Evolutionary conservation across 2,113 vertebrate genomes (phyloP).

Genomic region (Sturnus vulgaris): DNA sequence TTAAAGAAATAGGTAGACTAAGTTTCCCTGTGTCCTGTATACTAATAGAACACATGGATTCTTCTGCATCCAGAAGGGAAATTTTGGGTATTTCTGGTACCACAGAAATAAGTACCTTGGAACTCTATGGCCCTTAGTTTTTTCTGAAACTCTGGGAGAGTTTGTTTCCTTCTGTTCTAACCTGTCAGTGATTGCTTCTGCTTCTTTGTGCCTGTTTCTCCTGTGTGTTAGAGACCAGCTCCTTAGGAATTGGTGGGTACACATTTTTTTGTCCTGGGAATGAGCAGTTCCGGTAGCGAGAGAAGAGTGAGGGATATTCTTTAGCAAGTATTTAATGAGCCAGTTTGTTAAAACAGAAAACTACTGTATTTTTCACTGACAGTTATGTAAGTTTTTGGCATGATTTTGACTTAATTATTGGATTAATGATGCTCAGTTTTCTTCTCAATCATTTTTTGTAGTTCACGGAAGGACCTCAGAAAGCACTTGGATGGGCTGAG

Average conservation of each 20-base stretch:
- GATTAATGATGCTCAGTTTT: slow-evolving; percentile 52
- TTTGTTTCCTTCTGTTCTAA: neutral
- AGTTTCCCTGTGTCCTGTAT: neutral
- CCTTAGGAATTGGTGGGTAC: neutral
- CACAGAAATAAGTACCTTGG: neutral
- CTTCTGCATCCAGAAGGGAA: neutral
- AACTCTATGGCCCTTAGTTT: neutral
- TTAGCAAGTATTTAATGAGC: slow-evolving; percentile 1
- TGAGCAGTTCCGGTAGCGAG: neutral
- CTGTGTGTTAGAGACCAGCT: neutral
- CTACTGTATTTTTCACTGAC: slow-evolving; percentile 16
- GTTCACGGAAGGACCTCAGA: neutral
- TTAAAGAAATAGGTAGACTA: neutral
- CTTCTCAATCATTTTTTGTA: slow-evolving; percentile 26
- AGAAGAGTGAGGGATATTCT: neutral
- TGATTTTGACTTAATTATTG: slow-evolving; percentile 29
- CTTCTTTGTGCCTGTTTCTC: neutral
- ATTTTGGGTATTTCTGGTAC: neutral
- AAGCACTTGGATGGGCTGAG: slow-evolving; percentile 29
- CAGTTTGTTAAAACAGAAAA: slow-evolving; percentile 26
- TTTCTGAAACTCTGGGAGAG: neutral
- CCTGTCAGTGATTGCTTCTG: neutral
- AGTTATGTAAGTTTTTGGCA: slow-evolving; percentile 45
- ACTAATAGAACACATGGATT: neutral
- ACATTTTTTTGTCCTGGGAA: neutral